These are phyloP conservation scores for Euleptes europaea DNA, from an alignment of 2,113 vertebrate genomes.

Conservation along the genomic window DNA sequence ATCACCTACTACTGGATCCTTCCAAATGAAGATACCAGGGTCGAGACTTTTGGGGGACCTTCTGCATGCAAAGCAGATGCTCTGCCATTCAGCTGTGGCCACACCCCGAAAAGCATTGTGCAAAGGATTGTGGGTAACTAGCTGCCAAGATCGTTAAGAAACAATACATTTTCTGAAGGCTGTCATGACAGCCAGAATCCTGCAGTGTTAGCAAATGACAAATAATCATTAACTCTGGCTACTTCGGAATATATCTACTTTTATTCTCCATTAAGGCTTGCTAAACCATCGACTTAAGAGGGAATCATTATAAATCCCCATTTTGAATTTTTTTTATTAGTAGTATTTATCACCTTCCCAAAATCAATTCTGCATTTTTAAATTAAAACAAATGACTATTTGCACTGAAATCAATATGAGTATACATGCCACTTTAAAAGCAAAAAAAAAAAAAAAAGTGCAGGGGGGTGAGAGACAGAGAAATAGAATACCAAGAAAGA, in stretches of 20 bases:
- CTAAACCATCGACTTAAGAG: slow-evolving; percentile 66
- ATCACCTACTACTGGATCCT: no score
- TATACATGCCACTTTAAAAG: slow-evolving; percentile 67
- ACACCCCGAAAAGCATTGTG: no score
- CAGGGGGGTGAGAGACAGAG: slow-evolving; percentile 31
- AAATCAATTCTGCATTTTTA: slow-evolving; percentile 77
- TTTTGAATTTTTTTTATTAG: slow-evolving; percentile 74
- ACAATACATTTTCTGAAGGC: not conserved
- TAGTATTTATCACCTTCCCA: slow-evolving; percentile 75
- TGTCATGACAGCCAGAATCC: not conserved
- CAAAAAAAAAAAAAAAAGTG: no score
- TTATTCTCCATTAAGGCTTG: slow-evolving; percentile 46
- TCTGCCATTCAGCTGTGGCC: no score
- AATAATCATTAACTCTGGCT: slow-evolving; percentile 41
- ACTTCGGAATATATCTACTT: slow-evolving; percentile 56
- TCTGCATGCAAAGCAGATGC: no score
- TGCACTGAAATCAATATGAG: slow-evolving; percentile 71
- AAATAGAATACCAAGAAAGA: slow-evolving; percentile 66
- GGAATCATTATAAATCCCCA: slow-evolving; percentile 61
- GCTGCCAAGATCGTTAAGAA: not conserved
- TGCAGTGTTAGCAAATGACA: slow-evolving; percentile 43
- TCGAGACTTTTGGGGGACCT: no score
- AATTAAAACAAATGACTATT: slow-evolving; percentile 80
- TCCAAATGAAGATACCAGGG: no score
- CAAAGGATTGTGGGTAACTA: not conserved